Evolutionary conservation across 2,888 invertebrate genomes (phyloP), one percentile per base, ranked within the genome.

Genomic region (Notodonta dromedarius): DNA sequence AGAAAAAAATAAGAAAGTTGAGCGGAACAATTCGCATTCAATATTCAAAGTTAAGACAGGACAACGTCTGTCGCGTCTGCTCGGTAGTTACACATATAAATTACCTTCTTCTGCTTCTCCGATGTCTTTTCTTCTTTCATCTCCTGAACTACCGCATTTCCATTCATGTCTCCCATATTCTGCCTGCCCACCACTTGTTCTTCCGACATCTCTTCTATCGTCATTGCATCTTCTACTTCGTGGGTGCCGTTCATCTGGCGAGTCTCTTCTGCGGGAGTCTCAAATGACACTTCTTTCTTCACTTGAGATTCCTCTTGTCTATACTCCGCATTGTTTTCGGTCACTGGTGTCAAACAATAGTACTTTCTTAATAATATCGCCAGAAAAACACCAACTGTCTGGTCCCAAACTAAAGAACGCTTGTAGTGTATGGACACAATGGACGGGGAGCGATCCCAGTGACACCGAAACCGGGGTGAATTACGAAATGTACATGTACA

Each of bases 21-120:
- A 24, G 24, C 24, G 24, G 24, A 24, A 24, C 24, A 24, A 24
- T 24, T 24, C 24, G 24, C 1, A 24, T 24, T 24, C 24, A 24
- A 24, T 24, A 24, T 24, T 24, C 24, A 24, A 24, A 24, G 24
- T 24, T 24, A 24, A 24, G 24, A 24, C 24, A 24, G 24, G 24
- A 24, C 24, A 24, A 24, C 24, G 24, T 24, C 24, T 24, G 24
- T 1, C 24, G 24, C 1, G 24, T 24, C 24, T 2, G 24, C 24
- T 24, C n/a, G n/a, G n/a, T n/a, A 24, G 24, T 24, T 24, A 24
- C 24, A 24, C 2, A 24, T 24, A 24, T 24, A 24, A 24, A 24
- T 24, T 24, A 93, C 91, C 88, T 90, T 91, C 62, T 86, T 89
- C 66, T 89, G 84, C 48, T 90, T 88, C 56, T 89, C 89, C 35